phyloP scores from a whole-genome alignment of 1,140 invertebrate species.

The Drosophila arizonae region DNA sequence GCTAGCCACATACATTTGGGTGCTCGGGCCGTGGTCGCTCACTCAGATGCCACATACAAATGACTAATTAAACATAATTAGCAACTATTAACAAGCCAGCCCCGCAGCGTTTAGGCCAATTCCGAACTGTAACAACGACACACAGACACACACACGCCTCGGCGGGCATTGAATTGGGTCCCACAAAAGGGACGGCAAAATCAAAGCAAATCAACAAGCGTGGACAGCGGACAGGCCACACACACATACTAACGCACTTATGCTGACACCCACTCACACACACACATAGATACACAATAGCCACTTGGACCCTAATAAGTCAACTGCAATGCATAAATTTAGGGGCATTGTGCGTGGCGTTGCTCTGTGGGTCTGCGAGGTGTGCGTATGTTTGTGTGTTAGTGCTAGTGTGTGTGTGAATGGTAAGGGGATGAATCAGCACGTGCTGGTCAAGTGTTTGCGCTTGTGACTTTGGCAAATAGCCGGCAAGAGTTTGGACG shows the following conservation, averaged over 20 bases:
- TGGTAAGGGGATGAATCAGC: not conserved
- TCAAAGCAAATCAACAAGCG: slow-evolving; percentile 57
- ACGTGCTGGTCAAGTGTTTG: slow-evolving; percentile 64
- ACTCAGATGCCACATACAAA: slow-evolving; percentile 25
- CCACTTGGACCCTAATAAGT: slow-evolving; percentile 67
- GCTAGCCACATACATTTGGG: not conserved
- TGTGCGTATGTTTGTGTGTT: not conserved
- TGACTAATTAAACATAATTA: slow-evolving; percentile 77
- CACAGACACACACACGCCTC: slow-evolving; percentile 32
- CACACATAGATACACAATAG: slow-evolving; percentile 3
- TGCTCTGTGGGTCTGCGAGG: not conserved
- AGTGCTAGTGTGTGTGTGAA: too few relatives aligned
- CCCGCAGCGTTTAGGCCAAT: not conserved
- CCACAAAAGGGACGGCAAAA: slow-evolving; percentile 52
- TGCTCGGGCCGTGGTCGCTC: not conserved
- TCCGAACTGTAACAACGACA: slow-evolving; percentile 44
- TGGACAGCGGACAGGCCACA: not conserved
- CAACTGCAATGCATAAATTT: slow-evolving; percentile 77
- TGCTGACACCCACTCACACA: not conserved
- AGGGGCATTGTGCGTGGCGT: slow-evolving; percentile 29
- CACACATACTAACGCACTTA: not conserved
- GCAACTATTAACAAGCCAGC: slow-evolving; percentile 61
- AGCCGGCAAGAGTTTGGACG: slow-evolving; percentile 30
- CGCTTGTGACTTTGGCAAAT: slow-evolving; percentile 62
- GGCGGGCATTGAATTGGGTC: slow-evolving; percentile 27